Conservation (phyloP, 2,888 invertebrate species). For the Yponomeuta plumbellus region DNA sequence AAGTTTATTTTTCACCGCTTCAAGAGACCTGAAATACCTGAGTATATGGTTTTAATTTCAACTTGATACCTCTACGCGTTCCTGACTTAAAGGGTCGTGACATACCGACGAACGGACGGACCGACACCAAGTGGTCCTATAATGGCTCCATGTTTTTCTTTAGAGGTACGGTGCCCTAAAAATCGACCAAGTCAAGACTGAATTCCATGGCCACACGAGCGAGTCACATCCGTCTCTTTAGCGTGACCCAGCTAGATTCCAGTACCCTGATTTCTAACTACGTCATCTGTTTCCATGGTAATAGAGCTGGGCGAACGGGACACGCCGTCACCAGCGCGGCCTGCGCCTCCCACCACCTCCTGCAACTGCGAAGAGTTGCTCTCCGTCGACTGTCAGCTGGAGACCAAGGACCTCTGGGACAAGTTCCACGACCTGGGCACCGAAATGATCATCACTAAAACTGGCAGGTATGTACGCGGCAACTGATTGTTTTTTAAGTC, state of each 20-base stretch:
- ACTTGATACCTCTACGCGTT: too few species aligned
- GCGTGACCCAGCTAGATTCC: too few species aligned
- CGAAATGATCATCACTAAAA: conserved; percentile 99
- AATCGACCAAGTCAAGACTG: neutral
- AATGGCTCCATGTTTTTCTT: too few species aligned
- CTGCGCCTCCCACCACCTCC: conserved; percentile 67
- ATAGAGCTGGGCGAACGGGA: conserved; percentile 69
- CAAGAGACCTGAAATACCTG: too few species aligned
- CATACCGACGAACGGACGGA: too few species aligned
- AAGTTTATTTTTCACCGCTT: too few species aligned
- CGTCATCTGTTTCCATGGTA: neutral
- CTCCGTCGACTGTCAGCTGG: conserved; percentile 92
- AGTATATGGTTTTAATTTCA: too few species aligned
- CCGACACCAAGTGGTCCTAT: too few species aligned
- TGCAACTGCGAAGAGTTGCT: conserved; percentile 91
- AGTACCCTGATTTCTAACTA: neutral
- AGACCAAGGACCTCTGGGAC: conserved; percentile 98
- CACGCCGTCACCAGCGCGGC: conserved; percentile 66
- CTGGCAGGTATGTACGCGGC: conserved; percentile 85
- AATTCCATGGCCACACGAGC: conserved; percentile 18
- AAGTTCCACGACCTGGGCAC: conserved; percentile 96
- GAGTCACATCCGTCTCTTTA: too few species aligned
- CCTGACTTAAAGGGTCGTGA: too few species aligned
- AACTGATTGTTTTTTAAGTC: neutral
- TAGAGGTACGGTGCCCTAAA: too few species aligned